A percentile compares a stretch with the other conserved stretches of the same genome.
Evolutionary conservation across 2,113 vertebrate species (phyloP).

Genomic region (Dicerorhinus sumatrensis): DNA sequence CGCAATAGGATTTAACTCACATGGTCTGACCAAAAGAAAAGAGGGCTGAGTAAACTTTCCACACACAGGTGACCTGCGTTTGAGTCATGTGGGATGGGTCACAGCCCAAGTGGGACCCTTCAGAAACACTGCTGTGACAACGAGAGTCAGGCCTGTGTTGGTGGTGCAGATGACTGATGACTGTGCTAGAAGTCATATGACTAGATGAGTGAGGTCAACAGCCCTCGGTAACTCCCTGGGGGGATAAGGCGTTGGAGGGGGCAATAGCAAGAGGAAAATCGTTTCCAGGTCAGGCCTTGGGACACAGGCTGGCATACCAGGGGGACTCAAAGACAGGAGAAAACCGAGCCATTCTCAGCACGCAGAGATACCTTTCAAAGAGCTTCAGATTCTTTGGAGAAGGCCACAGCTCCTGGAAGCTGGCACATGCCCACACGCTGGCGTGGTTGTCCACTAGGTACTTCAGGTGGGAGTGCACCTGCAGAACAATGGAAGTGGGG

Average conservation of each 20-base stretch:
- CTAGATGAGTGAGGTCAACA: background rate
- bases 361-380: conserved; percentile 93
- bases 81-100: background rate
- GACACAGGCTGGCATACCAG: background rate
- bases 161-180: background rate
- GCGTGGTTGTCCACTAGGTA: conserved; percentile 95
- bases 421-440: conserved; percentile 96
- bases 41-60: background rate
- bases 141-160: background rate
- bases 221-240: background rate
- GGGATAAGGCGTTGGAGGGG: background rate
- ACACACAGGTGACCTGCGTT: background rate
- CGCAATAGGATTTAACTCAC: background rate
- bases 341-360: background rate
- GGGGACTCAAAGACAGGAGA: background rate
- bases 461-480: conserved; percentile 96
- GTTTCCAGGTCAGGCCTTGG: background rate
- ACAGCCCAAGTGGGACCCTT: background rate
- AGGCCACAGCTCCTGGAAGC: conserved; percentile 96
- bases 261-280: background rate
- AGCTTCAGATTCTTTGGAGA: conserved; percentile 92
- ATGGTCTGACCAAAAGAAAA: background rate
- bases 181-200: background rate
- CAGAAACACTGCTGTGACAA: background rate
- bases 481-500: background rate